Evolutionary conservation across 1,140 invertebrate species (phyloP), one percentile per base, ranked within the genome.

Genomic region (Leptopilina clavipes): DNA sequence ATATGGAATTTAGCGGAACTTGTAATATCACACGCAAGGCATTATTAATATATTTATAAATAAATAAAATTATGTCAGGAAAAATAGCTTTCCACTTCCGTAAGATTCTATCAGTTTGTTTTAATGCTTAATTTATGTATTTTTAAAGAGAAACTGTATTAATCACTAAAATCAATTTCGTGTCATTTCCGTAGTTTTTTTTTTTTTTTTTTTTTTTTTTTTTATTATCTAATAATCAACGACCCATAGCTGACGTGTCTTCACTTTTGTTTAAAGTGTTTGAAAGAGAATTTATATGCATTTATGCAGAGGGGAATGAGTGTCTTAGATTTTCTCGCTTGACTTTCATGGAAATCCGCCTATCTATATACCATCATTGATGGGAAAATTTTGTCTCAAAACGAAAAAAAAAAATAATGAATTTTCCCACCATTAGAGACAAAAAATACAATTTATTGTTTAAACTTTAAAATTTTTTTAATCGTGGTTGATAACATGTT

Each of bases 211-310:
- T 14, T 48, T 48, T 52, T 52, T 17, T n/a, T n/a, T n/a, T n/a
- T n/a, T n/a, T n/a, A n/a, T n/a, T 5, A 52, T 52, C 48, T 52
- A 52, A n/a, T n/a, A n/a, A 52, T 52, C 48, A 52, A 52, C n/a
- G n/a, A 0, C 48, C 48, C 6, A 40, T 40, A 52, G 48, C 5
- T 52, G 48, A 52, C 48, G 48, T 52, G n/a, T 52, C 48, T 52
- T 52, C 48, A 52, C 48, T 52, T 52, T 52, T 45, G 44, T 52
- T 52, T 17, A 17, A 52, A 52, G 48, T 52, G 48, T 8, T 17
- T 52, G 48, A 8, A 8, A 45, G 44, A 45, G 44, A 52, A 52
- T 52, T 52, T 52, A 52, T 52, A 52, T 52, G 14, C 48, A 52
- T 52, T 52, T 52, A 52, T 52, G n/a, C 48, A 52, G 3, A 52